Evolutionary conservation across 2,888 invertebrate genomes (phyloP), one percentile per base, ranked within the genome.

Genomic region (Deilephila porcellus): DNA sequence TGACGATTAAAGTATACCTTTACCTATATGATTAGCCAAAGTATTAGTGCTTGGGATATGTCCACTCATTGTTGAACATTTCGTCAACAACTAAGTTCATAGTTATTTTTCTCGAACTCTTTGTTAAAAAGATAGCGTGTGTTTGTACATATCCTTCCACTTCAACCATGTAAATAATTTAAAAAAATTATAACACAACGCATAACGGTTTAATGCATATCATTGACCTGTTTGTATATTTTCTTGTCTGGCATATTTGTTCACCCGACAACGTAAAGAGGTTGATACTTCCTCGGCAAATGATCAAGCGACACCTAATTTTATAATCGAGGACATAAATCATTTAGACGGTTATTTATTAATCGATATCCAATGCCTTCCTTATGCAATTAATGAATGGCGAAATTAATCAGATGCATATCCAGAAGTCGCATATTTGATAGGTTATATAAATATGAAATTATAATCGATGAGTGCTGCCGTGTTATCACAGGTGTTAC

Each of bases 341-440:
- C 20, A 64, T 64, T 45, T 20, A 37, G 4, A 45, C 4, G n/a
- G n/a, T n/a, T 64, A 3, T 37, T 64, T 64, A 64, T 64, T 64
- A 45, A 64, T 64, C 14, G 20, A 45, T 64, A 64, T 64, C 37
- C 11, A 20, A 37, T 20, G 34, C 32, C 34, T 34, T 19, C 19
- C 32, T 63, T 63, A 63, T 34, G 63, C 32, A 25, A 60, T 7
- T 20, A 25, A 63, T 34, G 32, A 32, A 34, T 63, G 19, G 34
- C 63, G n/a, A 45, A 45, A 64, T 64, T 45, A 64, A 64, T 45
- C 25, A 37, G 4, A 45, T 45, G 20, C 45, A 45, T 45, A 64
- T 64, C 64, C 64, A 32, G 11, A 45, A 37, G 64, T 64, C 19
- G 20, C 64, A 20, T 45, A 64, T 45, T 37, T 45, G 45, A 20